Percentiles rank a stretch among this genome's conserved stretches.
phyloP scores from a whole-genome alignment of 23 tunicate species.

The Halocynthia aurantium region DNA sequence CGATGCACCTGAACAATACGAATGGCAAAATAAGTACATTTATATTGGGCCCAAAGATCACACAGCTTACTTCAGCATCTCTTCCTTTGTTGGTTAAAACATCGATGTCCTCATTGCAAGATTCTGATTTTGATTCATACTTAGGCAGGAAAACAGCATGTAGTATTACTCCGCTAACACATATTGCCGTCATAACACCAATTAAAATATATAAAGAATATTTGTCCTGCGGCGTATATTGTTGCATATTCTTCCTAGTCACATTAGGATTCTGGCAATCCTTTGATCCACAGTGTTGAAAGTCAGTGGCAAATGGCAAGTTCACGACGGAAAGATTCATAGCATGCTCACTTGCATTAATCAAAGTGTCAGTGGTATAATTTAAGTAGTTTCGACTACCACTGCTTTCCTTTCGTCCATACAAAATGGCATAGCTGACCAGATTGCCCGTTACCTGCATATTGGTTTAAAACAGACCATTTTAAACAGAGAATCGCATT shows the following conservation, averaged over 20 bases:
- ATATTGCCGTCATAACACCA: neutral
- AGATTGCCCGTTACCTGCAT: neutral
- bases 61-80: neutral
- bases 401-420: neutral
- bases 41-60: no score
- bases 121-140: neutral
- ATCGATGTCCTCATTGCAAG: no score
- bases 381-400: no score
- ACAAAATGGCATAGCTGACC: slow-evolving; percentile 6
- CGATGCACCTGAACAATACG: no score
- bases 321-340: neutral
- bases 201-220: slow-evolving; percentile 5
- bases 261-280: slow-evolving; percentile 9
- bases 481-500: neutral
- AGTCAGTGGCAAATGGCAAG: neutral
- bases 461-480: neutral
- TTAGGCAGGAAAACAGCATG: neutral
- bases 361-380: no score
- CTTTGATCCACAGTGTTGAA: slow-evolving; percentile 1
- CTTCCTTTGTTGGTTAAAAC: neutral
- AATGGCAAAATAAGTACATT: no score
- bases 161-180: neutral
- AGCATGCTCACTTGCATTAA: neutral
- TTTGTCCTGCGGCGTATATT: neutral
- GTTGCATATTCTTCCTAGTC: neutral